phyloP scores from a whole-genome alignment of 1,140 invertebrate species.

The Pantala flavescens region DNA sequence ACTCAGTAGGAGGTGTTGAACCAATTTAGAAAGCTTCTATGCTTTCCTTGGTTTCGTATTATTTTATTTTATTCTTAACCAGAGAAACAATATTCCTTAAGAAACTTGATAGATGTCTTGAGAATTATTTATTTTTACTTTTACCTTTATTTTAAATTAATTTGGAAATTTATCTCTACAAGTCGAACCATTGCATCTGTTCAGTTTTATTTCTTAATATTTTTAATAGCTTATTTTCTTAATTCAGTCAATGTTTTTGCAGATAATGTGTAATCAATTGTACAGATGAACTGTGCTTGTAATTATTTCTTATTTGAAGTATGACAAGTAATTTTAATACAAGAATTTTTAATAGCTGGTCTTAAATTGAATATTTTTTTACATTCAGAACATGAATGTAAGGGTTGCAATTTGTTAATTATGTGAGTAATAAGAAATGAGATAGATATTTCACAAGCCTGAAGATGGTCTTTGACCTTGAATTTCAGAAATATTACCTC shows the following conservation, averaged over 20 bases:
- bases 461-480: neutral
- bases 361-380: neutral
- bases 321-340: conserved; percentile 2
- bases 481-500: neutral
- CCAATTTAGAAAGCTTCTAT: neutral
- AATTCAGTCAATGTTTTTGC: neutral
- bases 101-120: neutral
- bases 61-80: neutral
- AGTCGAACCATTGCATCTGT: neutral
- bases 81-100: neutral
- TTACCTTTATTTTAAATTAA: neutral
- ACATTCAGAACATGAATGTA: neutral
- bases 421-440: neutral
- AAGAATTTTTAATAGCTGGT: neutral
- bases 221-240: neutral
- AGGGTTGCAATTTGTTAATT: neutral
- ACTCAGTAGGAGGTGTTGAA: neutral
- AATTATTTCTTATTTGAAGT: neutral
- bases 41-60: neutral
- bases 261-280: neutral
- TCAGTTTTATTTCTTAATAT: neutral
- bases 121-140: neutral
- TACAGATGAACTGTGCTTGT: neutral
- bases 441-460: neutral
- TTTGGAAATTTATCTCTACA: neutral